A percentile compares a stretch with the other conserved stretches of the same genome.
phyloP scores from a whole-genome alignment of 2,888 invertebrate genomes.

The Cotesia congregata region DNA sequence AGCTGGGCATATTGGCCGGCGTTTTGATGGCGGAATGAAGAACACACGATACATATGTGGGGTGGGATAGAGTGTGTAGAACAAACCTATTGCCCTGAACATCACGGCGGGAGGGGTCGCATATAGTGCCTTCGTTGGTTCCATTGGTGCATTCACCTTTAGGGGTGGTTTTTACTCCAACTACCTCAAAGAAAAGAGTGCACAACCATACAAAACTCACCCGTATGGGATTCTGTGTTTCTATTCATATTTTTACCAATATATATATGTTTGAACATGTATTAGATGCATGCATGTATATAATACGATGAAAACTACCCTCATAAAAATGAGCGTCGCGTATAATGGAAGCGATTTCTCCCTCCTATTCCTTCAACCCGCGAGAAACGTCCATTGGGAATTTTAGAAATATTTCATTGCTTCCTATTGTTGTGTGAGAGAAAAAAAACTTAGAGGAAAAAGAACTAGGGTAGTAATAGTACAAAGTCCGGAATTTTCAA shows the following conservation, averaged over 20 bases:
- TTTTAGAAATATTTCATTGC: constrained; percentile 62
- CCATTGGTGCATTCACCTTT: constrained; percentile 62
- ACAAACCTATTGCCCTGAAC: constrained; percentile 36
- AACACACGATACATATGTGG: constrained; percentile 25
- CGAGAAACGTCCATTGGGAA: constrained; percentile 58
- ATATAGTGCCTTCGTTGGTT: constrained; percentile 53
- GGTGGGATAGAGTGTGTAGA: constrained; percentile 41
- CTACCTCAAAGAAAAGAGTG: constrained; percentile 63
- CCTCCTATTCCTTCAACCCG: constrained; percentile 31
- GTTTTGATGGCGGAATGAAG: constrained; percentile 33
- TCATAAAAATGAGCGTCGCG: constrained; percentile 52
- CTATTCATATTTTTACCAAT: constrained; percentile 23
- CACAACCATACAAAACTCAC: constrained; percentile 43
- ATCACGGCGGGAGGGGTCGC: constrained; percentile 46
- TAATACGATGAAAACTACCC: constrained; percentile 50
- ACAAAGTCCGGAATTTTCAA: constrained; percentile 27
- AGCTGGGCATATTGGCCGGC: constrained; percentile 11
- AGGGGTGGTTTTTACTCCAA: constrained; percentile 67
- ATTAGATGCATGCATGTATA: constrained; percentile 27
- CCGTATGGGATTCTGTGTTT: constrained; percentile 12
- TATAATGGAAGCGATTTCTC: constrained; percentile 62
- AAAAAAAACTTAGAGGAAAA: constrained; percentile 18
- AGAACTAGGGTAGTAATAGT: constrained; percentile 4
- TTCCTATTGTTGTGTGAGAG: constrained; percentile 59
- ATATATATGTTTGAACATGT: constrained; percentile 44